These are phyloP conservation scores for Leptinotarsa lineolata DNA, from an alignment of 1,140 invertebrate genomes.

Conservation along the genomic window DNA sequence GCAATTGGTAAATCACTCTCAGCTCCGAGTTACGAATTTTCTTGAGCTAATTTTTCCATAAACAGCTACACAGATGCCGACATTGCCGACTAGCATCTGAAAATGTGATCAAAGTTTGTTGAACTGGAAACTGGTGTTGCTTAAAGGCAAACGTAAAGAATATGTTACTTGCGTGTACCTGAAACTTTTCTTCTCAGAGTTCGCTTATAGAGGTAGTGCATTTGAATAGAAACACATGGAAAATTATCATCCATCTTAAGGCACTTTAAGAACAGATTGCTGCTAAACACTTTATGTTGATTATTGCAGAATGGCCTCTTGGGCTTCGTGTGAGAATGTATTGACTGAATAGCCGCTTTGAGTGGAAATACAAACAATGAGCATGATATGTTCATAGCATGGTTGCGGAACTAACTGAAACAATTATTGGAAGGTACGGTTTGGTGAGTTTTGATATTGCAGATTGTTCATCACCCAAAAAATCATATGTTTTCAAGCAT, in stretches of 20 bases:
- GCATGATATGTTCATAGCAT: too few species aligned
- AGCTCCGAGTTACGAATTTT: not conserved
- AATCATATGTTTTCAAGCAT: too few species aligned
- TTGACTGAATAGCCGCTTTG: too few species aligned
- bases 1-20: not conserved
- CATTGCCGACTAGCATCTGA: not conserved
- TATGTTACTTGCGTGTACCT: constrained; percentile 17
- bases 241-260: constrained; percentile 8
- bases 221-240: constrained; percentile 17
- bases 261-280: not conserved
- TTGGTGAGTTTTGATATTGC: too few species aligned
- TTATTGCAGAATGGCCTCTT: not conserved
- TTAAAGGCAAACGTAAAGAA: constrained; percentile 12
- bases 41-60: not conserved
- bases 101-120: not conserved
- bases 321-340: not conserved
- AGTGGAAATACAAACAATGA: too few species aligned
- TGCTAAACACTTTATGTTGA: not conserved
- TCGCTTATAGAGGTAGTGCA: not conserved
- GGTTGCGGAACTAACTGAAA: too few species aligned
- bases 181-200: not conserved
- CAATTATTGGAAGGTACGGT: too few species aligned
- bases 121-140: not conserved
- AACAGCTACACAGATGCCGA: not conserved
- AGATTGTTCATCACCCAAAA: too few species aligned